Evolutionary conservation across 2,888 invertebrate species (phyloP).

Genomic region (Ernsta delagoae): DNA sequence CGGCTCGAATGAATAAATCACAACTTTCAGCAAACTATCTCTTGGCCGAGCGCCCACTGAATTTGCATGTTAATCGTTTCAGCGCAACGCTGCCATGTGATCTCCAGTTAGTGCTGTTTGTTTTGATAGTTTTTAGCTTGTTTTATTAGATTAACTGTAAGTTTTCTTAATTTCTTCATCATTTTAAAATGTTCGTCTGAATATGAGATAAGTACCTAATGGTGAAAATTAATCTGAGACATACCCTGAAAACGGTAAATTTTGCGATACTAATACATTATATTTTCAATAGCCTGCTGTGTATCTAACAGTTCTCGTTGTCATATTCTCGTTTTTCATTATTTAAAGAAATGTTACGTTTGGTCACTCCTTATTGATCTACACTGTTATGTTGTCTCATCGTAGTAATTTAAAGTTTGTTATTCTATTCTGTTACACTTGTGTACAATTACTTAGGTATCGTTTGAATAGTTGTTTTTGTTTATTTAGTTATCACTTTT

Average conservation of each 20-base stretch:
- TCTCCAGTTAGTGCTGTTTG: slow-evolving; percentile 22
- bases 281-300: background rate
- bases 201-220: no score
- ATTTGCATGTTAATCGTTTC: slow-evolving; percentile 37
- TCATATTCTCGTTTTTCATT: no score
- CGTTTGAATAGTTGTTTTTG: background rate
- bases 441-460: no score
- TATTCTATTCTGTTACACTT: no score
- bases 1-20: slow-evolving; percentile 31
- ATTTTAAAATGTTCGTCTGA: background rate
- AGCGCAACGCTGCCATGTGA: slow-evolving; percentile 25
- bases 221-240: background rate
- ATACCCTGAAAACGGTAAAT: background rate
- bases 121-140: slow-evolving; percentile 15
- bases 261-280: background rate
- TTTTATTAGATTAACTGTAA: background rate
- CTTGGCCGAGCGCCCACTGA: slow-evolving; percentile 30
- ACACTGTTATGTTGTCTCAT: background rate
- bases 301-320: background rate
- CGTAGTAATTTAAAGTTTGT: background rate
- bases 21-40: slow-evolving; percentile 37
- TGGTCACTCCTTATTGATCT: no score
- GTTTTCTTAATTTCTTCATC: background rate
- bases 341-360: no score
- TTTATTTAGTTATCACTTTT: background rate